phyloP scores from a whole-genome alignment of 2,113 vertebrate genomes.

The Vombatus ursinus region DNA sequence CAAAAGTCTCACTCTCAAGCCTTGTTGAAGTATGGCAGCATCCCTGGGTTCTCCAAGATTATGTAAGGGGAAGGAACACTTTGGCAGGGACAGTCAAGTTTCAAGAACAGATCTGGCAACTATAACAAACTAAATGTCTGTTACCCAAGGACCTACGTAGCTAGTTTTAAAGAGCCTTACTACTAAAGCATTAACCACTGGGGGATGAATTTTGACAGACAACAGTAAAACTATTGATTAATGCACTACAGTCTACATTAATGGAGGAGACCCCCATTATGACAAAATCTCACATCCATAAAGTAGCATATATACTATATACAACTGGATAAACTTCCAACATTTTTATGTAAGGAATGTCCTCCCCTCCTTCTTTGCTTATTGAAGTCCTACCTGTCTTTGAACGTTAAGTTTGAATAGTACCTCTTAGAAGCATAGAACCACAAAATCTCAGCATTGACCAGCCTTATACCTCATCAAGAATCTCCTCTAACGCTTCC shows the following conservation, averaged over 20 bases:
- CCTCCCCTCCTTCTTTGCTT: background rate
- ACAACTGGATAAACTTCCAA: no score
- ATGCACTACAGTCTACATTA: background rate
- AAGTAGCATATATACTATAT: background rate
- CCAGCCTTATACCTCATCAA: background rate
- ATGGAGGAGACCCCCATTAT: background rate
- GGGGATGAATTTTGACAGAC: background rate
- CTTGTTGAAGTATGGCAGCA: background rate
- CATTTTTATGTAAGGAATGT: no score
- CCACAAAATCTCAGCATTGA: background rate
- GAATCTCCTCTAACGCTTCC: background rate
- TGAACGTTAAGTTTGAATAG: no score
- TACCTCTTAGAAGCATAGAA: background rate
- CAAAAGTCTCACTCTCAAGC: background rate
- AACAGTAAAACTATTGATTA: background rate
- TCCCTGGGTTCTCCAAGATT: background rate
- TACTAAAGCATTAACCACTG: background rate
- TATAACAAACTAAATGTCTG: background rate
- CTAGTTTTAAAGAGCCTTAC: background rate
- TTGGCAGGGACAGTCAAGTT: background rate
- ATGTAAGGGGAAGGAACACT: background rate
- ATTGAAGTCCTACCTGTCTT: no score
- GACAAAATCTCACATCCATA: background rate
- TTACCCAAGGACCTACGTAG: background rate
- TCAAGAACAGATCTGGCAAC: background rate